Conservation (phyloP, 1,140 invertebrate genomes). For the Lycorma delicatula region DNA sequence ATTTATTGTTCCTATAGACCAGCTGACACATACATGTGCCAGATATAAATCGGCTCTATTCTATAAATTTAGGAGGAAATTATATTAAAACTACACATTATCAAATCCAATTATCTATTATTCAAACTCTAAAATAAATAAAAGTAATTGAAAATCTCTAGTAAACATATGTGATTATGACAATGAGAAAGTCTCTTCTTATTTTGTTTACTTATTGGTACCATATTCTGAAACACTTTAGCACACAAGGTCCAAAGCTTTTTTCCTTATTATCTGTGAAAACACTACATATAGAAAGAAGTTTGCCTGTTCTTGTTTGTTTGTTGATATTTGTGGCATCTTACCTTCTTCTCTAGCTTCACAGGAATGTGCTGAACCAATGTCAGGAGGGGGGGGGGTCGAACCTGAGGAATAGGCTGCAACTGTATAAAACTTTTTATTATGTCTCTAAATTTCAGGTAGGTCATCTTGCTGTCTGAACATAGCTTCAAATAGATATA, state of each 20-base stretch:
- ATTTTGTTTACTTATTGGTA: neutral
- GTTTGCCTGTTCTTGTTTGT: too few species aligned
- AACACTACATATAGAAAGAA: too few species aligned
- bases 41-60: neutral
- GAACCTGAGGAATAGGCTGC: too few species aligned
- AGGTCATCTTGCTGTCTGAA: too few species aligned
- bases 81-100: neutral
- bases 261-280: too few species aligned
- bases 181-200: neutral
- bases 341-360: too few species aligned
- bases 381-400: too few species aligned
- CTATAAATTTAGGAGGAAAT: neutral
- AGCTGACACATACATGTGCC: conserved; percentile 25
- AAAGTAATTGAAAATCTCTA: neutral
- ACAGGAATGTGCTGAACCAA: too few species aligned
- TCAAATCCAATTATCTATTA: neutral
- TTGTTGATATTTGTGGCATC: too few species aligned
- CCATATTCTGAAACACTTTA: neutral
- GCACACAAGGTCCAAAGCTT: neutral
- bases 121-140: neutral
- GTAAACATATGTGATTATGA: neutral
- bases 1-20: neutral
- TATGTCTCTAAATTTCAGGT: too few species aligned
- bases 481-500: too few species aligned
- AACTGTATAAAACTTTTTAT: too few species aligned